Evolutionary conservation across 2,888 invertebrate species (phyloP), one percentile per base, ranked within the genome.

Genomic region (Tinea semifulvella): DNA sequence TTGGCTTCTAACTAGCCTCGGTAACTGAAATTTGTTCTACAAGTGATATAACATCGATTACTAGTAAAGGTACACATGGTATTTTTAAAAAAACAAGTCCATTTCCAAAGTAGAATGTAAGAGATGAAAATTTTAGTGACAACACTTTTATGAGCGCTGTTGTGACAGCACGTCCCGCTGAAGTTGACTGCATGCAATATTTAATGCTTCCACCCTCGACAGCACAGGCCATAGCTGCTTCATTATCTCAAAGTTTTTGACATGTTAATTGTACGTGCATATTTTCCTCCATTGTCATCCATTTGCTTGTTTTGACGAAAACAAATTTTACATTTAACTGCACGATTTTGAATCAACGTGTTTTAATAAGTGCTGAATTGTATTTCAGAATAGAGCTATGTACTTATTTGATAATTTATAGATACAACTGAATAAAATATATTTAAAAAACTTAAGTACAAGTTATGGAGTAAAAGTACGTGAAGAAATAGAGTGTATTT

Each of bases 121-220:
- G 26, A 26, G 8, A 22, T 5, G 25, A 8, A 22, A 22, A 22
- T 22, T 22, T 5, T 22, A 22, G 25, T 26, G 11, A 26, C 2
- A 26, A 26, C 11, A 6, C 6, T 26, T 11, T 11, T 26, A n/a
- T 26, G 26, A n/a, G 11, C 11, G 26, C 26, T 26, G 26, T 31
- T 31, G 59, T 65, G 76, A 72, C 62, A 62, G 75, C 79, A 80
- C 77, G 69, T 66, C 62, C 69, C 60, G 79, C 79, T 71, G 72
- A 67, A 56, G 67, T 75, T 79, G 80, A 79, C 80, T 76, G 80
- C 80, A 79, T 80, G 79, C 80, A 80, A 79, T 80, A 79, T 79
- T 80, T 79, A 79, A 75, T 61, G 79, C 80, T 79, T 77, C 56
- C 56, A 61, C 61, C 60, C 63, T 57, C 59, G 56, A 61, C 61